Percentiles rank a stretch among this genome's conserved stretches.
Conservation (phyloP, 2,113 vertebrate genomes). For the Taxidea taxus region DNA sequence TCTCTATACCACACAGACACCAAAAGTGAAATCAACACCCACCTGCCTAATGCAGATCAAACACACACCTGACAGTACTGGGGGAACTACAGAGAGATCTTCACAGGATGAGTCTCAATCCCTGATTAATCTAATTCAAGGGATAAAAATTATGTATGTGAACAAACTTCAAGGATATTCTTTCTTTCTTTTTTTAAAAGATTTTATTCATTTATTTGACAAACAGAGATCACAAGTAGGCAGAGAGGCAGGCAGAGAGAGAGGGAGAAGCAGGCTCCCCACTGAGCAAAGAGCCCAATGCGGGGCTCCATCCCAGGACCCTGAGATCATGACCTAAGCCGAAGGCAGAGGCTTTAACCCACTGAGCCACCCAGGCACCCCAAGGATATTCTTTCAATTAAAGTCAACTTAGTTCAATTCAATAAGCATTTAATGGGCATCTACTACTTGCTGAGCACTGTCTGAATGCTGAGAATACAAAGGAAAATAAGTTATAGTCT, state of each 20-base stretch:
- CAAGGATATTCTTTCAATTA: background rate
- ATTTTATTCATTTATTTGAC: no score
- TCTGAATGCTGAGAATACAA: background rate
- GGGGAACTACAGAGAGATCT: background rate
- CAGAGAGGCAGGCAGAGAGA: no score
- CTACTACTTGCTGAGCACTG: background rate
- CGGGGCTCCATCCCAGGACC: no score
- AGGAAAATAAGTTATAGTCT: background rate
- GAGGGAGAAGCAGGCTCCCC: no score
- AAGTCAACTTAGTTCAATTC: constrained; percentile 22
- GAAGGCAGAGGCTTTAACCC: no score
- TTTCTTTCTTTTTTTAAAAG: constrained; percentile 2
- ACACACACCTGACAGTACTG: background rate
- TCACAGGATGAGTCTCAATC: background rate
- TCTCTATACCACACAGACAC: background rate
- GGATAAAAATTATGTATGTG: background rate
- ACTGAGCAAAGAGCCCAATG: no score
- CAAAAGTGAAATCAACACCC: background rate
- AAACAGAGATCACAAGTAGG: no score
- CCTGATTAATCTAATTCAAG: background rate
- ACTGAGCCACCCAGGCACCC: no score
- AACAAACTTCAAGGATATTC: background rate
- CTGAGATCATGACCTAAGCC: no score
- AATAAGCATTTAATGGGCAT: constrained; percentile 8
- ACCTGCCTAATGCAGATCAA: background rate